Percentiles rank a stretch among this genome's conserved stretches.
phyloP scores from a whole-genome alignment of 1,140 invertebrate species.

The Meloidogyne exigua region DNA sequence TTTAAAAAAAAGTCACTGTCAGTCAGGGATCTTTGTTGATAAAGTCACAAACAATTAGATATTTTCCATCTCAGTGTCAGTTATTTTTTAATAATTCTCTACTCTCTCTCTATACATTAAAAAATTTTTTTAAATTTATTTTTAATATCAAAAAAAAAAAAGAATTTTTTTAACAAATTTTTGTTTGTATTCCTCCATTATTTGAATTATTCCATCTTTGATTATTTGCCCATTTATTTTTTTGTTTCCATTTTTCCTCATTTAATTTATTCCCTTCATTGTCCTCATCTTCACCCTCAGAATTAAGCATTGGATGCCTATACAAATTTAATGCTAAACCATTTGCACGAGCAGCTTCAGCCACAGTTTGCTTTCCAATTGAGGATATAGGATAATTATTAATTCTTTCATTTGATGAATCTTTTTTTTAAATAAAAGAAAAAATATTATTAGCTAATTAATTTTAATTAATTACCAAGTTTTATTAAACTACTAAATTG shows the following conservation, averaged over 20 bases:
- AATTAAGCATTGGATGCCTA: constrained; percentile 42
- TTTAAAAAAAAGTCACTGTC: too few species aligned
- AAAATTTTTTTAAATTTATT: too few species aligned
- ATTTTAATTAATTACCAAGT: not conserved
- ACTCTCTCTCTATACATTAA: too few species aligned
- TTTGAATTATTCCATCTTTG: not conserved
- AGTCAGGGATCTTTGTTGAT: too few species aligned
- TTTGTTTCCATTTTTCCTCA: not conserved
- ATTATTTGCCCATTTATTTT: not conserved
- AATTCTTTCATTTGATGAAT: not conserved
- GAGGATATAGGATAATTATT: constrained; percentile 33
- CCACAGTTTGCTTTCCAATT: constrained; percentile 53
- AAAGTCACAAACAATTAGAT: too few species aligned
- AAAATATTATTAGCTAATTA: too few species aligned
- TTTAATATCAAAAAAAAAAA: too few species aligned
- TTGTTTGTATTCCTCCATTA: constrained; percentile 2
- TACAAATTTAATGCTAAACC: constrained; percentile 47
- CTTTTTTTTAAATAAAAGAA: constrained; percentile 3
- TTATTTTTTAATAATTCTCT: too few species aligned
- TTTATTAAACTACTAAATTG: not conserved
- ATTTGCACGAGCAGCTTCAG: constrained; percentile 45
- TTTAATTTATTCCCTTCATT: constrained; percentile 9
- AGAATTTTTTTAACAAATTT: not conserved
- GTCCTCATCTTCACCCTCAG: too few species aligned
- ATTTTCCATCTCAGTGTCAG: too few species aligned